These are phyloP conservation scores for Yponomeuta plumbellus DNA, from an alignment of 2,888 invertebrate genomes.

Conservation along the genomic window DNA sequence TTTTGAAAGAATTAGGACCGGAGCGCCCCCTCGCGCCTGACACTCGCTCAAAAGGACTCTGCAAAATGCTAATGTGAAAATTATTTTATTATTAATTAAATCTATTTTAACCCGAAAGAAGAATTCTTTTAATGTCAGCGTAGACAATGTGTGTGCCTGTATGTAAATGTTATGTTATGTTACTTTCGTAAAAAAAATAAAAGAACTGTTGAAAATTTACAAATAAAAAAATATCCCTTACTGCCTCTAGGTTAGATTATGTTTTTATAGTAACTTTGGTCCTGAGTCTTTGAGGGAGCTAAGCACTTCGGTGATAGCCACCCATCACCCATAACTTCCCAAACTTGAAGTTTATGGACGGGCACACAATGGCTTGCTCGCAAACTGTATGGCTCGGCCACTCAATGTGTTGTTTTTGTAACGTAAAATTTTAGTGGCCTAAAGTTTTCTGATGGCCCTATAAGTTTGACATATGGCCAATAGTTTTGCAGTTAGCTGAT, in stretches of 20 bases:
- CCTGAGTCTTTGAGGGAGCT: neutral
- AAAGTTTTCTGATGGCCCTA: slow-evolving; percentile 6
- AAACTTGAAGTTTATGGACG: slow-evolving; percentile 1
- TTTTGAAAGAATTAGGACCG: no score
- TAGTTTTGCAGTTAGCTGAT: neutral
- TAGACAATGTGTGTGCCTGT: no score
- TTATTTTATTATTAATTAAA: no score
- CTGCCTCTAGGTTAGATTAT: neutral
- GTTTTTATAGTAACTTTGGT: neutral
- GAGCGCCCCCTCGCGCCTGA: no score
- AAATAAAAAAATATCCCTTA: no score
- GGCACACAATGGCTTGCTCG: neutral
- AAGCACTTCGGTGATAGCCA: neutral
- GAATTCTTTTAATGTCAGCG: no score
- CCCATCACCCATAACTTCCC: neutral
- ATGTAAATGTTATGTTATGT: no score
- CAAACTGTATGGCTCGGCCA: neutral
- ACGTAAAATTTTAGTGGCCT: neutral
- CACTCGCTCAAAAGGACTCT: no score
- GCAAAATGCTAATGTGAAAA: no score
- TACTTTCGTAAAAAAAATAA: no score
- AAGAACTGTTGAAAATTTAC: no score
- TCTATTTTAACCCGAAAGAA: no score
- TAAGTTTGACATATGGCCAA: neutral
- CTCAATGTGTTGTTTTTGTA: neutral